phyloP scores from a whole-genome alignment of 2,113 vertebrate genomes.

The Hyla sarda region DNA sequence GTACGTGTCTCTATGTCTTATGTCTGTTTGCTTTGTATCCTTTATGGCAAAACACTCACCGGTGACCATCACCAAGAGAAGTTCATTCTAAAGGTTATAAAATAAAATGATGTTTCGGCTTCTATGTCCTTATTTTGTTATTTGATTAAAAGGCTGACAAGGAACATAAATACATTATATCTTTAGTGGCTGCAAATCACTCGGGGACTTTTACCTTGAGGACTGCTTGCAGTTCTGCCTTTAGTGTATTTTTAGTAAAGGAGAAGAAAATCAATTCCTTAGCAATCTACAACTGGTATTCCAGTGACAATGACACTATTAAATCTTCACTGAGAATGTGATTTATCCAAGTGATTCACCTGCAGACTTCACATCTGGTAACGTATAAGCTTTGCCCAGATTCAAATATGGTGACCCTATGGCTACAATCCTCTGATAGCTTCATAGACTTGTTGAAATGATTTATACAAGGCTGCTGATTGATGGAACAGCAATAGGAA shows the following conservation, averaged over 20 bases:
- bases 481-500: background rate
- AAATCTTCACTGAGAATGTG: slow-evolving; percentile 57
- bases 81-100: slow-evolving; percentile 56
- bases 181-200: slow-evolving; percentile 54
- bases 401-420: slow-evolving; percentile 40
- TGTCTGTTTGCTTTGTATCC: background rate
- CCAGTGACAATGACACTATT: slow-evolving; percentile 59
- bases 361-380: slow-evolving; percentile 52
- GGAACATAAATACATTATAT: slow-evolving; percentile 60
- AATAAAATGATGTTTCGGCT: slow-evolving; percentile 45
- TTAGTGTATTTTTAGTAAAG: slow-evolving; percentile 60
- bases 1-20: no score
- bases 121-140: slow-evolving; percentile 58
- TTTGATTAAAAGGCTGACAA: slow-evolving; percentile 60
- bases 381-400: slow-evolving; percentile 15
- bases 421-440: background rate
- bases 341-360: slow-evolving; percentile 60
- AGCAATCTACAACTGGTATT: slow-evolving; percentile 59
- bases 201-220: slow-evolving; percentile 57
- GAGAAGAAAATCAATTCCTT: slow-evolving; percentile 59
- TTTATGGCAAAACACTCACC: slow-evolving; percentile 1
- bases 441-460: slow-evolving; percentile 48
- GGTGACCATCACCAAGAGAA: slow-evolving; percentile 30
- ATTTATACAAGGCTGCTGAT: slow-evolving; percentile 24
- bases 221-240: slow-evolving; percentile 52